A percentile compares a stretch with the other conserved stretches of the same genome.
phyloP scores from a whole-genome alignment of 2,888 invertebrate genomes.

The Philhelius pedissequus region DNA sequence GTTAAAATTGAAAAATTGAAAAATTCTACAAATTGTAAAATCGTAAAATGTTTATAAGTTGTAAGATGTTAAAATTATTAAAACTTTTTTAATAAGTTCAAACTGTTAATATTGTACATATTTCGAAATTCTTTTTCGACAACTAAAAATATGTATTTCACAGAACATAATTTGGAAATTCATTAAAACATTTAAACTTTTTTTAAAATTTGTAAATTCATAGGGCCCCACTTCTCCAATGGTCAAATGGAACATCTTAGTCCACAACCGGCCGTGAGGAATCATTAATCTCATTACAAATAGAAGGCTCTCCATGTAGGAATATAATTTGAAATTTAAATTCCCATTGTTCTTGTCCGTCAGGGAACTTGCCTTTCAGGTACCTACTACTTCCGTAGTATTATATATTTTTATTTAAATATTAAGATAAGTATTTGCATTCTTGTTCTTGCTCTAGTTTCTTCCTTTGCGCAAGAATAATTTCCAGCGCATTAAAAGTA shows the following conservation, averaged over 20 bases:
- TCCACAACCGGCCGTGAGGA: neutral
- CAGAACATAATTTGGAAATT: no score
- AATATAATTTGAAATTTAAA: slow-evolving; percentile 67
- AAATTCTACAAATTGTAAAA: no score
- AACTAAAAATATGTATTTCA: no score
- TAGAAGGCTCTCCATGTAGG: slow-evolving; percentile 34
- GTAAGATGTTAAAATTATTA: no score
- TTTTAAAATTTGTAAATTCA: no score
- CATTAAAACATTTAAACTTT: no score
- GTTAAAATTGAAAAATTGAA: no score
- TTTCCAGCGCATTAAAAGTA: slow-evolving; percentile 60
- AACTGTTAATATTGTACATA: no score
- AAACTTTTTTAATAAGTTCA: no score
- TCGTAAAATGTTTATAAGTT: no score
- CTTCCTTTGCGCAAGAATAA: slow-evolving; percentile 23
- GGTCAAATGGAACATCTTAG: neutral
- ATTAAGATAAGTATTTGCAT: neutral
- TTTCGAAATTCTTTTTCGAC: no score
- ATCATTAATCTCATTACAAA: slow-evolving; percentile 41
- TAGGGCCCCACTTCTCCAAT: neutral
- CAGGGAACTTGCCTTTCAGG: neutral
- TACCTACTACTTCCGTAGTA: neutral
- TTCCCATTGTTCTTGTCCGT: slow-evolving; percentile 43
- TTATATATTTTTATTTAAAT: neutral
- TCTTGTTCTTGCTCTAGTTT: neutral